Base-by-base conservation (phyloP, 1,140 invertebrate species). In the Diabrotica undecimpunctata region DNA sequence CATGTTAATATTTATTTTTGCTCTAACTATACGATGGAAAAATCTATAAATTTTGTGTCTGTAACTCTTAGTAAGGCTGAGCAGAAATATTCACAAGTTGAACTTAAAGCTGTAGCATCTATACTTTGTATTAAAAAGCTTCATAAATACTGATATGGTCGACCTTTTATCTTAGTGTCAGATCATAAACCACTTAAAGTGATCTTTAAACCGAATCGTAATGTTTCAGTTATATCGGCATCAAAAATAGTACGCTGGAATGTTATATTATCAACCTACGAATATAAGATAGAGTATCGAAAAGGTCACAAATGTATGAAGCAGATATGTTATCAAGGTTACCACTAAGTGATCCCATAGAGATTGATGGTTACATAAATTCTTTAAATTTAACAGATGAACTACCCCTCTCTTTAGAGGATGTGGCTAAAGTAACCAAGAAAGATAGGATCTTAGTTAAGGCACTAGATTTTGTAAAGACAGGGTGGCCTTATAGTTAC, bases 281-380 rank as follows among this genome's bases (percentile, higher is more conserved):
- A 62, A 10, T 62, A 56, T 57, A 41, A 54, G 35, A 66, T 66
- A 46, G 63, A 65, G 46, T 65, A 60, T 36, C n/a, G 46, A 11
- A 65, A 65, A 37, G 56, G 63, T 9, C 8, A 7, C 7, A 9
- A 65, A n/a, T n/a, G n/a, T 11, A 59, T 38, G 55, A 65, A 13
- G 50, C 46, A 51, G 63, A 65, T 51, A 37, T 46, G 39, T 13
- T 65, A 51, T 59, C 54, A 25, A 7, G 62, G 4, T 63, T 63
- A 39, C 62, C 54, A 5, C 13, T 0, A 35, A 8, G 35, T 4
- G 8, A 57, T 36, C 8, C 13, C 10, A 57, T 11, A 57, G 35
- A 57, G 7, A 1, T 57, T 10, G 25, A 36, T 10, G 9, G 9
- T 57, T 54, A 6, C 9, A 57, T 57, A 35, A 39, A 57, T 39